These are phyloP conservation scores for Aromia moschata DNA, from an alignment of 2,888 invertebrate species.

Conservation along the genomic window DNA sequence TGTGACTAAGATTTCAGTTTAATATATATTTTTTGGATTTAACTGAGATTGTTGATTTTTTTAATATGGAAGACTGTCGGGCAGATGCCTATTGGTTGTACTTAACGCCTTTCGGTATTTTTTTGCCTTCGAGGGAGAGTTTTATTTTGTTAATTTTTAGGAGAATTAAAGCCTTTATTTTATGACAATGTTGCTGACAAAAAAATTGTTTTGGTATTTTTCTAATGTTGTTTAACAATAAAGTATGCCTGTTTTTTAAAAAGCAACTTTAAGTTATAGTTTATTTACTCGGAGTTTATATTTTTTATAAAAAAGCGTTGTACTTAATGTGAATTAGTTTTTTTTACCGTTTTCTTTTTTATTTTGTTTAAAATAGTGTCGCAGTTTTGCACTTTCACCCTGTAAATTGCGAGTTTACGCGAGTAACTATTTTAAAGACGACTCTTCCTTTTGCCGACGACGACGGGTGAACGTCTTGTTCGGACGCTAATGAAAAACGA, in stretches of 20 bases:
- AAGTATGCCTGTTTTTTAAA: slow-evolving; percentile 23
- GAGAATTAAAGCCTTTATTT: slow-evolving; percentile 21
- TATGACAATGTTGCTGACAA: slow-evolving; percentile 29
- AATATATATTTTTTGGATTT: no score
- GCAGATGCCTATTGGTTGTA: no score
- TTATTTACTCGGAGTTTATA: slow-evolving; percentile 25
- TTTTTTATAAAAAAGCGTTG: slow-evolving; percentile 30
- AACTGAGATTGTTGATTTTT: no score
- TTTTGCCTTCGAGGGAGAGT: slow-evolving; percentile 14
- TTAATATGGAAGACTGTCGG: no score
- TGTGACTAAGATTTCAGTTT: no score
- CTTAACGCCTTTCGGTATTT: slow-evolving; percentile 28
- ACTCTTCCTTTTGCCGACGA: slow-evolving; percentile 20
- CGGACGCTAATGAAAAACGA: slow-evolving; percentile 23
- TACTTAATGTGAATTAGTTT: slow-evolving; percentile 39
- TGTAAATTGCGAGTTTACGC: slow-evolving; percentile 20
- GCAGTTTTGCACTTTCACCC: not conserved
- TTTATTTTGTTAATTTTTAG: slow-evolving; percentile 30
- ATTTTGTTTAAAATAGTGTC: slow-evolving; percentile 6
- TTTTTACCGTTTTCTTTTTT: slow-evolving; percentile 27
- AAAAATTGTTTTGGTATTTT: slow-evolving; percentile 27
- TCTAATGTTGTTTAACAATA: slow-evolving; percentile 30
- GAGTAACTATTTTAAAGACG: slow-evolving; percentile 1
- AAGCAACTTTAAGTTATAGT: slow-evolving; percentile 20
- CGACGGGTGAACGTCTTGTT: slow-evolving; percentile 19